phyloP scores from a whole-genome alignment of 2,797 vertebrate species.

The Micrastur ruficollis region DNA sequence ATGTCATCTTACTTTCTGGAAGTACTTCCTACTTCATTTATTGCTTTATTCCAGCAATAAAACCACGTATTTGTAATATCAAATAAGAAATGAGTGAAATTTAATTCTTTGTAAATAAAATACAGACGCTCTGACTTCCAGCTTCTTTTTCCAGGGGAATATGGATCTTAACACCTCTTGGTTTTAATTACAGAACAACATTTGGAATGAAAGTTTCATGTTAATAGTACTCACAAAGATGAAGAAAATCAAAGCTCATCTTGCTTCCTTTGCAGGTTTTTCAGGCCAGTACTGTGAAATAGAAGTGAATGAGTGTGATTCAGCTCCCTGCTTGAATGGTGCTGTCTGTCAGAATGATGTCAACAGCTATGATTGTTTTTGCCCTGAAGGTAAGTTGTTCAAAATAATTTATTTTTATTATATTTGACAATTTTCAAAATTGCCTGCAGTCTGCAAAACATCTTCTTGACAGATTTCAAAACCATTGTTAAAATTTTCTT shows the following conservation, averaged over 20 bases:
- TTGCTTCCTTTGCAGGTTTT: slow-evolving; percentile 69
- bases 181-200: not conserved
- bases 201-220: not conserved
- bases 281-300: slow-evolving; percentile 57
- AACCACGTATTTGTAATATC: not conserved
- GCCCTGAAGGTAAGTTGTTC: slow-evolving; percentile 73
- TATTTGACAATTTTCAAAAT: slow-evolving; percentile 36
- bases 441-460: not conserved
- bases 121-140: not conserved
- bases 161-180: not conserved
- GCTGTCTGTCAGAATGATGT: slow-evolving; percentile 57
- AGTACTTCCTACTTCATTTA: not conserved
- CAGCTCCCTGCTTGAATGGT: slow-evolving; percentile 40
- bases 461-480: slow-evolving; percentile 24
- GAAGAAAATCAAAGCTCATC: not conserved
- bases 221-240: not conserved
- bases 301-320: slow-evolving; percentile 38
- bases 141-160: not conserved
- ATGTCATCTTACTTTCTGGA: not conserved
- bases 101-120: not conserved
- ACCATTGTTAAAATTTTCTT: not conserved
- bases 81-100: not conserved
- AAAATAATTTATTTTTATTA: slow-evolving; percentile 60
- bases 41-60: not conserved
- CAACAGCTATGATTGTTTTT: slow-evolving; percentile 78